phyloP scores from a whole-genome alignment of 2,797 vertebrate species.

The Erethizon dorsatum region DNA sequence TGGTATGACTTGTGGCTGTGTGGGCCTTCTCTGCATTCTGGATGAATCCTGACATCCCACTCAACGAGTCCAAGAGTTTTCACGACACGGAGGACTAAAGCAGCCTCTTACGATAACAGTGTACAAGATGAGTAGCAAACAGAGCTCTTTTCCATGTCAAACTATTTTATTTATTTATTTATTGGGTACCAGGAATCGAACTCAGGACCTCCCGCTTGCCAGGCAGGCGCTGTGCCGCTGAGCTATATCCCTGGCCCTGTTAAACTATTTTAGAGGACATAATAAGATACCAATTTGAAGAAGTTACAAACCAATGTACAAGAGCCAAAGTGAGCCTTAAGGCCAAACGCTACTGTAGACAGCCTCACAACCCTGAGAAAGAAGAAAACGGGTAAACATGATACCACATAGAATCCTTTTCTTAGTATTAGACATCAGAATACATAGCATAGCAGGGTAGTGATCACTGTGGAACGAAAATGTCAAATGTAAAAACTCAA shows the following conservation, averaged over 20 bases:
- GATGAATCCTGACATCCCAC: not conserved
- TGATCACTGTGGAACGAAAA: not conserved
- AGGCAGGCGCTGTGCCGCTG: too few species aligned
- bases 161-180: too few species aligned
- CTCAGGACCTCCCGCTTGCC: too few species aligned
- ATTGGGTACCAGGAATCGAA: too few species aligned
- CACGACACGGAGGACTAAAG: conserved; percentile 27
- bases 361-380: conserved; percentile 90
- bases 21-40: conserved; percentile 40
- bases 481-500: not conserved
- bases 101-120: conserved; percentile 22
- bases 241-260: too few species aligned
- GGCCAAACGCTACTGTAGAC: conserved; percentile 97
- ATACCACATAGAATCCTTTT: not conserved
- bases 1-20: not conserved
- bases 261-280: too few species aligned
- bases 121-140: conserved; percentile 29
- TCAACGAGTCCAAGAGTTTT: conserved; percentile 19
- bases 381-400: conserved; percentile 58
- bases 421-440: too few species aligned
- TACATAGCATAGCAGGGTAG: not conserved
- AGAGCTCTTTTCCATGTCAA: conserved; percentile 62
- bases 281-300: conserved; percentile 64
- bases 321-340: conserved; percentile 96
- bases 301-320: conserved; percentile 93